Evolutionary conservation across 1,140 invertebrate genomes (phyloP).

Genomic region (Heterodera carotae): DNA sequence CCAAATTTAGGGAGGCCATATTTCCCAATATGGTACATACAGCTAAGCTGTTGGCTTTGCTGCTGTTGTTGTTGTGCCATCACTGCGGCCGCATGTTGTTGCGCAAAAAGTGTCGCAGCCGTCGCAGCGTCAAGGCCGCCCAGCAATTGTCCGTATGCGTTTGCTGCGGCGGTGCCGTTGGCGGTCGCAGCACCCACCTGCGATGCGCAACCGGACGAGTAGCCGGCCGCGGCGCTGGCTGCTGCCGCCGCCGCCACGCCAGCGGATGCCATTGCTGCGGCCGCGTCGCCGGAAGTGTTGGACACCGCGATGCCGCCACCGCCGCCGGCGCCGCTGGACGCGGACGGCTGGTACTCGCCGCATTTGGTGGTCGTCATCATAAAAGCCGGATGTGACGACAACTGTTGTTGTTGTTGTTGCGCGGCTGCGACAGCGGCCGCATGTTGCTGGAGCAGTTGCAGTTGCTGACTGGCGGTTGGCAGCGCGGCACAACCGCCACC

Average conservation of each 20-base stretch:
- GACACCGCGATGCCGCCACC: background rate
- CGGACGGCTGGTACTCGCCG: background rate
- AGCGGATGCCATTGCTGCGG: slow-evolving; percentile 12
- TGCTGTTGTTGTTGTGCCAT: slow-evolving; percentile 33
- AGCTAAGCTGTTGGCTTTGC: slow-evolving; percentile 21
- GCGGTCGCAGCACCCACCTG: background rate
- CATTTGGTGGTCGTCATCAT: too few species aligned
- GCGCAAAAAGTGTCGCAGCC: slow-evolving; percentile 10
- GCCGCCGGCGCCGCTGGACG: background rate
- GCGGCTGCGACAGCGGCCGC: slow-evolving; percentile 81
- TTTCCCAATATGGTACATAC: background rate
- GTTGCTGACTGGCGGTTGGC: slow-evolving; percentile 24
- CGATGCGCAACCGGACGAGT: slow-evolving; percentile 7
- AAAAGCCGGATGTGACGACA: too few species aligned
- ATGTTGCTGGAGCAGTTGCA: slow-evolving; percentile 79
- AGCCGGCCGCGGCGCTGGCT: background rate
- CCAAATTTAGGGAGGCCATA: too few species aligned
- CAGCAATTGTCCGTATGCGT: slow-evolving; percentile 16
- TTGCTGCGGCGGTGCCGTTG: slow-evolving; percentile 15
- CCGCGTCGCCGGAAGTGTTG: background rate
- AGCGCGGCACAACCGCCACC: too few species aligned
- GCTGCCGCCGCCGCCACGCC: slow-evolving; percentile 8
- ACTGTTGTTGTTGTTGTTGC: slow-evolving; percentile 72
- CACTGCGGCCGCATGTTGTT: slow-evolving; percentile 15
- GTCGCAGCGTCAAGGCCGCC: slow-evolving; percentile 10